Evolutionary conservation across 2,888 invertebrate species (phyloP), one percentile per base, ranked within the genome.

Genomic region (Acronicta leporina): DNA sequence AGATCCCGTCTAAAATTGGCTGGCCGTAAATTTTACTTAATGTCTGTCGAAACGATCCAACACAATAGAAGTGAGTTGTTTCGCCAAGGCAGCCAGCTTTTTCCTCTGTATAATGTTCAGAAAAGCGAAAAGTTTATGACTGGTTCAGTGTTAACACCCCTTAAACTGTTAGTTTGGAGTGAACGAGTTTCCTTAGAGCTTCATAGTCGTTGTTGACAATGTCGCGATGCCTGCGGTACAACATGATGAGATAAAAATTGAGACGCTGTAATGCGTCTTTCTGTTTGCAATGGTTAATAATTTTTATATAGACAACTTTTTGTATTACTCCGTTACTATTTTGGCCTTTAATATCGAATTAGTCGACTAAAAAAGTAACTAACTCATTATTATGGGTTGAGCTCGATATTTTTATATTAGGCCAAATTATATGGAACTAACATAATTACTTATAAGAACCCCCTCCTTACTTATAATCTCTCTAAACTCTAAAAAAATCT

Each of bases 1-100:
- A 88, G 88, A 86, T 84, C 83, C 79, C 82, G 81, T 83, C 85
- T 87, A 85, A 90, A 88, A 88, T 87, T 87, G 88, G 82, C 79
- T 73, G 74, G 69, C 77, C 82, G 81, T 88, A 89, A 90, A 89
- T 88, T 85, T 72, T 63, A 68, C 74, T 87, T 89, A 89, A 89
- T 87, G 89, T 86, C 79, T 79, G 83, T 79, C 78, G 83, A 79
- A 85, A 83, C 85, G 87, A 84, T 79, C 80, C 72, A 56, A 77
- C 82, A 87, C 87, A 87, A 89, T 86, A 80, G 81, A 73, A 78
- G 72, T 63, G 74, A 71, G 77, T 76, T 79, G 80, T 75, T 82
- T 75, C 49, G 60, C 68, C 69, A 55, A 63, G 56, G 63, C 71
- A 63, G 66, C 68, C 76, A 68, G 75, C 81, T 77, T 83, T 85